phyloP scores from a whole-genome alignment of 2,888 invertebrate genomes.

The Trichogramma evanescens region DNA sequence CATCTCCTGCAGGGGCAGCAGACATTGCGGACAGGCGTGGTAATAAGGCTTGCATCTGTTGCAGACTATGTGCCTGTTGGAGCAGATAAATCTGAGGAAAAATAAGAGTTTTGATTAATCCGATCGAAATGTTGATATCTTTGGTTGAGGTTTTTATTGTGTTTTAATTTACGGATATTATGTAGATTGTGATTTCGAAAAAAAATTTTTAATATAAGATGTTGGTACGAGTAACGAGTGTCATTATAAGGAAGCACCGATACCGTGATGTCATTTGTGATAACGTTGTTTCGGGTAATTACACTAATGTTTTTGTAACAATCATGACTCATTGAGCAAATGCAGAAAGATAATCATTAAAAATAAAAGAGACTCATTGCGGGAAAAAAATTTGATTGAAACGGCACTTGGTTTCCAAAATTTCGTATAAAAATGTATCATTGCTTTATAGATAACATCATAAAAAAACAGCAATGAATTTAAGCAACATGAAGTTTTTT shows the following conservation, averaged over 20 bases:
- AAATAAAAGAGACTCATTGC: no score
- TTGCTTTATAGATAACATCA: no score
- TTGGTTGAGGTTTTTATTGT: background rate
- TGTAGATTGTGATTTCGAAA: no score
- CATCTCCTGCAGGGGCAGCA: constrained; percentile 26
- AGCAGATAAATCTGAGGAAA: constrained; percentile 24
- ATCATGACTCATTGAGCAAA: no score
- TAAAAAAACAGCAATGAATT: no score
- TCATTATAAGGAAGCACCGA: constrained; percentile 37
- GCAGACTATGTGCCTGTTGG: constrained; percentile 34
- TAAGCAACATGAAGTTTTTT: no score
- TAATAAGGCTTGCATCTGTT: constrained; percentile 41
- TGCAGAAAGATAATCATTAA: no score
- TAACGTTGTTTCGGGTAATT: constrained; percentile 36
- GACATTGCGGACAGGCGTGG: constrained; percentile 35
- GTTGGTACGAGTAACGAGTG: constrained; percentile 33
- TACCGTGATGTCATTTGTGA: constrained; percentile 31
- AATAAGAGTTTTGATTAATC: constrained; percentile 1
- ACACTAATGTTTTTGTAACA: no score
- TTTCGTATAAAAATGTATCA: no score
- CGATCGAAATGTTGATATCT: background rate
- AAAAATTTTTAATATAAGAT: constrained; percentile 26
- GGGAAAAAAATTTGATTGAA: no score
- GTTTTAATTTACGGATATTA: background rate
- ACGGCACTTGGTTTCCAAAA: no score